phyloP scores from a whole-genome alignment of 2,888 invertebrate genomes.

The Geophilus truncorum region DNA sequence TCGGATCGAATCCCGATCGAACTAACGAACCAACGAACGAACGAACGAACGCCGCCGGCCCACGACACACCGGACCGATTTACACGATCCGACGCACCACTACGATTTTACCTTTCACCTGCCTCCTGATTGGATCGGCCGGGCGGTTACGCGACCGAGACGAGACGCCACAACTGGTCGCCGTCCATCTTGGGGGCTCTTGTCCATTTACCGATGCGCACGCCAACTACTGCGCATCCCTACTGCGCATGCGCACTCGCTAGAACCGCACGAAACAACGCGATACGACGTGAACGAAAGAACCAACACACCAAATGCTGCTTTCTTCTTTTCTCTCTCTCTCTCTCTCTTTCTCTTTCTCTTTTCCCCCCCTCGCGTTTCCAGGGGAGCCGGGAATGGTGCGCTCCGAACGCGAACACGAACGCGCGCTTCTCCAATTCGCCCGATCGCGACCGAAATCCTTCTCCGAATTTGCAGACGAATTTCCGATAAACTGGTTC shows the following conservation, averaged over 20 bases:
- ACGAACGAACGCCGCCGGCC: neutral
- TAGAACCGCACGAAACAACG: too few relatives aligned
- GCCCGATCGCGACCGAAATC: too few relatives aligned
- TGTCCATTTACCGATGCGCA: constrained; percentile 6
- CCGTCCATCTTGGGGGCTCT: constrained; percentile 22
- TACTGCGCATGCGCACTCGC: neutral
- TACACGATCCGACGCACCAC: neutral
- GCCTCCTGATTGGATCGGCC: constrained; percentile 28
- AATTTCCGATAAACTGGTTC: constrained; percentile 6
- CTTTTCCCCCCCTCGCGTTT: neutral
- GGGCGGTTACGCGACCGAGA: constrained; percentile 22
- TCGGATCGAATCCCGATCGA: constrained; percentile 40
- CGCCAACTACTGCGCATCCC: neutral
- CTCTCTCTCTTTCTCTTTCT: neutral
- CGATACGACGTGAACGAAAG: too few relatives aligned
- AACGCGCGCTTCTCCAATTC: neutral
- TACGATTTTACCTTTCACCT: constrained; percentile 19
- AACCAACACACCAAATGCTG: too few relatives aligned
- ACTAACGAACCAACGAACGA: neutral
- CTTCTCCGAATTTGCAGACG: neutral
- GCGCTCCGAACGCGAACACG: neutral
- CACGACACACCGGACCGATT: too few relatives aligned
- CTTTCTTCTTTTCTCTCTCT: neutral
- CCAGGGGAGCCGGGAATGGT: neutral
- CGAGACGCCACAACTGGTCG: constrained; percentile 11